phyloP scores from a whole-genome alignment of 2,113 vertebrate genomes.

The Poeciliopsis prolifica region DNA sequence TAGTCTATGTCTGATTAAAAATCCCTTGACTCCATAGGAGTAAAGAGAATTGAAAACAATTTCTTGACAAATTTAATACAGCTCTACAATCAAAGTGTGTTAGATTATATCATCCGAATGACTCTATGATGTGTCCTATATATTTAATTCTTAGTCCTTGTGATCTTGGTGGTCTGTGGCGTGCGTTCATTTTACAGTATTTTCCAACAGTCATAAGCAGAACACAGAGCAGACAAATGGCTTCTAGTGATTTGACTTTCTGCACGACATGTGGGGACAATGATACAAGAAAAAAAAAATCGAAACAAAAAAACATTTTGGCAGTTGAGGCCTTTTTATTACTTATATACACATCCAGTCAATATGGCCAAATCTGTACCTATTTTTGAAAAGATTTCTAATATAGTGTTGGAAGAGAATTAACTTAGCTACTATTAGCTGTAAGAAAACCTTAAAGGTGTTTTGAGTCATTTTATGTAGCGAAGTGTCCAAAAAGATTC shows the following conservation, averaged over 20 bases:
- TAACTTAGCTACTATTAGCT: too few relatives aligned
- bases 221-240: not conserved
- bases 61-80: slow-evolving; percentile 21
- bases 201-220: not conserved
- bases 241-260: not conserved
- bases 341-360: not conserved
- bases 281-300: not conserved
- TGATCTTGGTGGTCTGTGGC: not conserved
- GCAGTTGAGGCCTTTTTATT: not conserved
- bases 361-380: not conserved
- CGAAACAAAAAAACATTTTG: not conserved
- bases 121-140: fast-evolving
- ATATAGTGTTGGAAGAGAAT: too few relatives aligned
- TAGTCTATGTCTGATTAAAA: slow-evolving; percentile 17
- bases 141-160: not conserved
- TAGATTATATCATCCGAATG: slow-evolving; percentile 15
- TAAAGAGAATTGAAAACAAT: slow-evolving; percentile 20
- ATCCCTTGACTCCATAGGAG: not conserved
- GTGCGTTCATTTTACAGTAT: not conserved
- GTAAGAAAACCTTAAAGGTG: too few relatives aligned
- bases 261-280: not conserved
- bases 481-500: too few relatives aligned
- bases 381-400: too few relatives aligned
- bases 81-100: slow-evolving; percentile 15
- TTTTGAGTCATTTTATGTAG: too few relatives aligned